Base-by-base conservation (phyloP, 2,888 invertebrate genomes). In the Mythimna ferrago region DNA sequence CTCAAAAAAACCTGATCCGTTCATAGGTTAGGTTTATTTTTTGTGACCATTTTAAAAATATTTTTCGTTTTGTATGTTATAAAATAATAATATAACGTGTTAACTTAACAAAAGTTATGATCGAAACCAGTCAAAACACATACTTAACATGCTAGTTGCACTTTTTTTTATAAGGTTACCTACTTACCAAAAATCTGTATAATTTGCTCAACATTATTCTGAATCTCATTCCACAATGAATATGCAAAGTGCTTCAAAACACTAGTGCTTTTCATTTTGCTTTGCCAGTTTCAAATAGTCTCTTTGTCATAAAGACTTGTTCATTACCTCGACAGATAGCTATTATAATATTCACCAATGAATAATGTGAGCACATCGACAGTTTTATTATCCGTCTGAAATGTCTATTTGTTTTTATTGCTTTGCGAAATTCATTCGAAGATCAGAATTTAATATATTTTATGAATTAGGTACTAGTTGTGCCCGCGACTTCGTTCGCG, bases 281-380 rank as follows among this genome's bases (percentile, higher is more conserved):
- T 38, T 54, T 26, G 48, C 19, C 41, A 48, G n/a, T 60, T 71
- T 61, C 48, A 68, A 51, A 62, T 66, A 38, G 53, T 71, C 57
- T 57, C 54, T 78, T 75, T 78, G 65, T 78, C 73, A 73, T 54
- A 76, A 53, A 57, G 35, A 57, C 10, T 38, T 66, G 10, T 63
- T 61, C 57, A 60, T 66, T 77, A 58, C 11, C 48, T 48, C 14
- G 16, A 48, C 16, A 48, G 6, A 41, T 19, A 32, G 53, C 14
- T 53, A 41, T 4, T 73, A 53, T 48, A 56, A 57, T 74, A 78
- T 73, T 67, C 73, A 51, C 19, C 38, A 41, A 54, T 54, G 66
- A 62, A 77, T 66, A 66, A 56, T 51, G 10, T 41, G 41, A 64
- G 48, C 16, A 56, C 51, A n/a, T 58, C 9, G 35, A 58, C 2